Evolutionary conservation across 2,797 vertebrate genomes (phyloP), one percentile per base, ranked within the genome.

Genomic region (Scarus forsteni): DNA sequence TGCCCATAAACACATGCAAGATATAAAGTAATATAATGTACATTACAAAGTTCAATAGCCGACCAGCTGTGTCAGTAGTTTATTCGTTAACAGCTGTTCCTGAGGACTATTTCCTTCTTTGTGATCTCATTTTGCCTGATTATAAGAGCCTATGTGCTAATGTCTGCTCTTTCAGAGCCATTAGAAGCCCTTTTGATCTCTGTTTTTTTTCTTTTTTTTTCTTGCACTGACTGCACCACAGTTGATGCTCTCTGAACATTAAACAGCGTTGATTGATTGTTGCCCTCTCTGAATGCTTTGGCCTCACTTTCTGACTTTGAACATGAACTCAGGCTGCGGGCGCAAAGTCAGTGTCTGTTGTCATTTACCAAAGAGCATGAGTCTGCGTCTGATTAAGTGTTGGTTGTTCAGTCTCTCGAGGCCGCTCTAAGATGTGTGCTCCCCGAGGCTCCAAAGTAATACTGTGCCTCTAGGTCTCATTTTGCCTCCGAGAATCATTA

Each of bases 401-500:
- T 34, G 58, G 60, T 68, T 77, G 53, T 66, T 76, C 48, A 43
- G 60, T 75, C 63, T 75, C 60, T 46, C 39, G 52, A 59, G 67
- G 70, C 66, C 54, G 44, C 48, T 39, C 15, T 18, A 12, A 63
- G 44, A 66, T 43, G 44, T 40, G 8, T 27, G 39, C 36, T 69
- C 53, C 65, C 56, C 0, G 35, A 51, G 79, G 78, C 62, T 71
- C 49, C 3, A 67, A 50, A 39, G 69, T 56, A 10, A 38, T 12
- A 44, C 52, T 43, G 57, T 51, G 62, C 54, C 62, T 79, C 60
- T 27, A 40, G 48, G 65, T 71, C 75, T 84, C 70, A 75, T 66
- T 85, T 60, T 66, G 38, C 77, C 49, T 77, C 35, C 43, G 52
- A 52, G 73, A 60, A 69, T 58, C 77, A 81, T 88, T 77, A 73